Evolutionary conservation across 1,140 invertebrate species (phyloP), one percentile per base, ranked within the genome.

Genomic region (Rhizoglyphus robini): DNA sequence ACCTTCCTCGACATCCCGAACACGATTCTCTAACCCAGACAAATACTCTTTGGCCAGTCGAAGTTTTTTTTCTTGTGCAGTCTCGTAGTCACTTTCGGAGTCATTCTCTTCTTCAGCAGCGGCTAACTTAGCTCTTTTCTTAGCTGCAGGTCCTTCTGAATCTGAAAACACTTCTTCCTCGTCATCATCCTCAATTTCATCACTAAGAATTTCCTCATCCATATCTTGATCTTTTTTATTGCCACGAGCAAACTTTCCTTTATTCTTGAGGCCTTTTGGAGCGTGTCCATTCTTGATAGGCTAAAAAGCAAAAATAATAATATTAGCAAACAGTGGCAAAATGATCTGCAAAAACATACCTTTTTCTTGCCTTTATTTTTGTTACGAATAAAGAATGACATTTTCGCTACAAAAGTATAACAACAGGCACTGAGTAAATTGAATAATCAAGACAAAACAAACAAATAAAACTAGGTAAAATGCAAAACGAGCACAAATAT

Each of bases 1-100:
- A 81, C 81, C 82, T 79, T 90, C 83, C 73, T 49, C 13, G 31
- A 27, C 30, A 1, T 60, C 58, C 3, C 34, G n/a, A 5, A 41
- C 54, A 15, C 38, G 41, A 1, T 82, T 83, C 76, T 88, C 83
- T 64, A 95, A 86, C 79, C 92, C 85, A 71, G 86, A 78, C 36
- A 96, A 78, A 78, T 93, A 92, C 74, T 88, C 82, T 74, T 93
- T 93, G 0, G 90, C 89, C 66, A 95, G 76, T 36, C 88, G 79
- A 36, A 96, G 70, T 71, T 87, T 87, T 73, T 94, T 94, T 72
- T 94, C 87, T 74, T 94, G 88, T 0, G 86, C 83, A 5, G 89
- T 95, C 71, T 83, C 80, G 66, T 85, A 79, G 66, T 88, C 85
- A 69, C 85, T 84, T 64, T 84, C 82, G 13, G 62, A 47, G 27